Evolutionary conservation across 2,888 invertebrate species (phyloP).

Genomic region (Catotricha subobsoleta): DNA sequence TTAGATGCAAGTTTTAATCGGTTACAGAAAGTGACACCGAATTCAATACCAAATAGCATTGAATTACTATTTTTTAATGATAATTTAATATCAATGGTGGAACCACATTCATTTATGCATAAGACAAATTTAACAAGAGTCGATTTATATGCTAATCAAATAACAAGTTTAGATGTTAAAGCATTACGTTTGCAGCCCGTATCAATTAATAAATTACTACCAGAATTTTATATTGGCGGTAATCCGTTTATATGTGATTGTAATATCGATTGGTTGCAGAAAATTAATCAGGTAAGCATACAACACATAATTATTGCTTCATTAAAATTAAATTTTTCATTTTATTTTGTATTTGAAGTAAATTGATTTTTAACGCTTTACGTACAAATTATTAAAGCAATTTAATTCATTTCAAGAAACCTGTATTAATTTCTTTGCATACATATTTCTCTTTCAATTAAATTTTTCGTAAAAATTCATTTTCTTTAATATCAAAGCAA

Average conservation of each 20-base stretch:
- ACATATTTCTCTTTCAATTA: no score
- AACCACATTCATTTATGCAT: constrained; percentile 75
- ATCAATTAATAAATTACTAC: constrained; percentile 52
- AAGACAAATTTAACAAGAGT: constrained; percentile 78
- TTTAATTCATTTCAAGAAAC: no score
- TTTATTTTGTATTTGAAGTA: no score
- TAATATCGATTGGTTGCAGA: constrained; percentile 88
- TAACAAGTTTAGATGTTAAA: constrained; percentile 76
- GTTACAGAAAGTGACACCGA: constrained; percentile 55
- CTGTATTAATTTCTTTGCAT: no score
- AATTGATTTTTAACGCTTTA: no score
- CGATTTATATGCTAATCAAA: constrained; percentile 83
- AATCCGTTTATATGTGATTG: constrained; percentile 92
- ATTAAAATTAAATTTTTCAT: neutral
- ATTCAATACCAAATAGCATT: constrained; percentile 65
- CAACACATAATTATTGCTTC: neutral
- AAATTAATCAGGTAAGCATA: constrained; percentile 53
- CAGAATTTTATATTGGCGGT: constrained; percentile 83
- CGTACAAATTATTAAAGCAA: no score
- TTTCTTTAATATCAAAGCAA: no score
- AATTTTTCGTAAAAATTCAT: no score
- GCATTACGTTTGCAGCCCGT: constrained; percentile 68
- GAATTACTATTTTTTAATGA: constrained; percentile 76
- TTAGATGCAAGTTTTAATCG: constrained; percentile 84
- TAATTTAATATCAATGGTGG: constrained; percentile 69